Conservation (phyloP, 2,113 vertebrate species). For the Stegostoma tigrinum region DNA sequence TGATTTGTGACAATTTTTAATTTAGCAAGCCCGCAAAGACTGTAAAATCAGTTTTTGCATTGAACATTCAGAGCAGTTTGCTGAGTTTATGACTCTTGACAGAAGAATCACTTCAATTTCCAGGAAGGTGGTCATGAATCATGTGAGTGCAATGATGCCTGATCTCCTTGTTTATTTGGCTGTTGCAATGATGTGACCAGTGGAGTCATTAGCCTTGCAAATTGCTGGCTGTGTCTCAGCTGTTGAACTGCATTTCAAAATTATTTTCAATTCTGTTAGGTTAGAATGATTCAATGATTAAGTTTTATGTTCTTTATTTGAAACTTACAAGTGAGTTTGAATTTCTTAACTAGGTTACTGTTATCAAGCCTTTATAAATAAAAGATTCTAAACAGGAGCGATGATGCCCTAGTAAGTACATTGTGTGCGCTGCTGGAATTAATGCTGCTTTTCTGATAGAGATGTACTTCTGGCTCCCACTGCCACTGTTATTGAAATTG, state of each 20-base stretch:
- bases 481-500: background rate
- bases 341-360: background rate
- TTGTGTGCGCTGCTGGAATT: background rate
- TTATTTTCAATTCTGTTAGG: background rate
- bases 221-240: background rate
- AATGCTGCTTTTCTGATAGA: background rate
- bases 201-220: background rate
- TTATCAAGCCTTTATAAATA: background rate
- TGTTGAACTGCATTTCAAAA: background rate
- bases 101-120: slow-evolving; percentile 17
- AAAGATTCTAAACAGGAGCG: background rate
- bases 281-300: background rate
- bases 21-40: background rate
- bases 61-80: background rate
- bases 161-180: background rate
- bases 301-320: background rate
- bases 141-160: background rate
- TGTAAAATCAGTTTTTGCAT: background rate
- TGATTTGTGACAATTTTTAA: background rate
- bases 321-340: background rate
- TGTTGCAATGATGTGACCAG: background rate
- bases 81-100: background rate
- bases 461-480: background rate
- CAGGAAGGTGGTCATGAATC: slow-evolving; percentile 14
- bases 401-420: background rate